Evolutionary conservation across 1,140 invertebrate species (phyloP).

Genomic region (Drosophila lacteicornis): DNA sequence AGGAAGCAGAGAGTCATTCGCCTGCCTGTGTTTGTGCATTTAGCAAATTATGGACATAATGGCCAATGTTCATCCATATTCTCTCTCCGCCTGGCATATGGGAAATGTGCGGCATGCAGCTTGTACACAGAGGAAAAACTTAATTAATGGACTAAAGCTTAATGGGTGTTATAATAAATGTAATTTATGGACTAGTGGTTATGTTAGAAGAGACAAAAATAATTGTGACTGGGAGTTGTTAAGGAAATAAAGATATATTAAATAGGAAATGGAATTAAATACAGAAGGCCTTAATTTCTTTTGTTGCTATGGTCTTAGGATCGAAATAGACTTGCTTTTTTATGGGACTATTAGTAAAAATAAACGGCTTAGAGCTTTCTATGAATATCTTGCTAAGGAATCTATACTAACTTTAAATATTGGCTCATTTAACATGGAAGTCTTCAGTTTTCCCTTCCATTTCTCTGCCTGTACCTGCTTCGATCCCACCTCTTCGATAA

Average conservation of each 20-base stretch:
- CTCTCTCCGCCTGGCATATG: constrained; percentile 25
- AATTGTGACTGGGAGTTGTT: no score
- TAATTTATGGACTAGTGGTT: background rate
- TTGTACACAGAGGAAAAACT: constrained; percentile 13
- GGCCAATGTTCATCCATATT: constrained; percentile 32
- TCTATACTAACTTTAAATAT: no score
- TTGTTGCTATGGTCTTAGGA: no score
- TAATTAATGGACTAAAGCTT: background rate
- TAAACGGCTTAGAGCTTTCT: no score
- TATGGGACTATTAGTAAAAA: no score
- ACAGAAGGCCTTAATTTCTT: background rate
- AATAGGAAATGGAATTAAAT: background rate
- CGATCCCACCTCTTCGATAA: constrained; percentile 48
- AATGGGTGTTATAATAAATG: background rate
- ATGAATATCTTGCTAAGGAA: no score
- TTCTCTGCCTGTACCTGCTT: background rate
- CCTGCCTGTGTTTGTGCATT: constrained; percentile 37
- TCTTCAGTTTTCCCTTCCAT: background rate
- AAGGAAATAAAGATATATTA: background rate
- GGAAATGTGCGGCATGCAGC: constrained; percentile 32
- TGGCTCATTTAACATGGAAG: no score
- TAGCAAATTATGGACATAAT: constrained; percentile 69
- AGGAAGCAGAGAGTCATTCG: background rate
- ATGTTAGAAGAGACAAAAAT: background rate
- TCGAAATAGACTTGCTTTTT: background rate